Evolutionary conservation across 2,797 vertebrate species (phyloP), one percentile per base, ranked within the genome.

Genomic region (Nannoperca australis): DNA sequence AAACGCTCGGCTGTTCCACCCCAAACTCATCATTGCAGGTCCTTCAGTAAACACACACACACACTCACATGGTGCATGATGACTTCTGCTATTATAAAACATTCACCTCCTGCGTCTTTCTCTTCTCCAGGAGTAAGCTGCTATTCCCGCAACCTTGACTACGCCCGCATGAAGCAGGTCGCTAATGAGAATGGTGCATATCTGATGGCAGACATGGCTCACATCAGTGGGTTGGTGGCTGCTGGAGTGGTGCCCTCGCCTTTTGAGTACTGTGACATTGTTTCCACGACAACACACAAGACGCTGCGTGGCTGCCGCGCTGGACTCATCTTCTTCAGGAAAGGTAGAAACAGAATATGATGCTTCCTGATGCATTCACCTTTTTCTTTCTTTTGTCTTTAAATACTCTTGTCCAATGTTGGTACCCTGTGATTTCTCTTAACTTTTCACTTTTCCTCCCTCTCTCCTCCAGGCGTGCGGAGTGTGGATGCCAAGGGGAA

Each of bases 261-360:
- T 1, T 99, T 99, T 0, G 95, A 97, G 2, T 74, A 97, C 94
- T 96, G 97, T 15, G 96, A 99, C 4, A 88, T 99, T 0, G 97
- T 99, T 81, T 93, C 97, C 73, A 99, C 98, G 34, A 99, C 98
- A 2, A 99, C 98, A 0, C 98, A 99, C 94, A 99, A 99, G 90
- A 99, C 98, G 0, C 87, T 99, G 84, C 90, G 98, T n/a, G 98
- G 98, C 89, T 99, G 98, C 92, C 95, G 98, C 0, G 94, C 98
- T 0, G 98, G 98, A 12, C 90, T 99, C 81, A 98, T 99, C 91
- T 99, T 99, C 92, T 99, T 95, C 89, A 95, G 97, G 73, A 98
- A 95, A 96, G 98, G 98, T 99, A 66, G 40, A 73, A 69, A 50
- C 22, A 1, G 2, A 67, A 17, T 6, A 22, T 5, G 10, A 40